Evolutionary conservation across 2,888 invertebrate species (phyloP).

Genomic region (Cartodere bifasciata): DNA sequence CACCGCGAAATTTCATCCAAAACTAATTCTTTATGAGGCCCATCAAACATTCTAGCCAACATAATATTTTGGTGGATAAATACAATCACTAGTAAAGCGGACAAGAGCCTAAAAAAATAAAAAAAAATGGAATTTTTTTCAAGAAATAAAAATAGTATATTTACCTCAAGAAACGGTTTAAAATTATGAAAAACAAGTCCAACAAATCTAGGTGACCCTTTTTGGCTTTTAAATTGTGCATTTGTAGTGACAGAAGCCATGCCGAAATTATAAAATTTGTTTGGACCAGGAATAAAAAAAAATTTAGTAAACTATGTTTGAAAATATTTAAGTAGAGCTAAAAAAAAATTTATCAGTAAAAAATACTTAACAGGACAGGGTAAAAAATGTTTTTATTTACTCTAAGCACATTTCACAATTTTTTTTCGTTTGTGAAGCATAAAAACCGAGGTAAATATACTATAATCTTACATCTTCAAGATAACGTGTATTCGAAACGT

Average conservation of each 20-base stretch:
- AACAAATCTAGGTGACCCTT: slow-evolving; percentile 7
- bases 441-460: neutral
- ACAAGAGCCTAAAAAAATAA: no score
- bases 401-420: no score
- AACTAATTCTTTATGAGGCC: no score
- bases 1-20: no score
- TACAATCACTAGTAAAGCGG: no score
- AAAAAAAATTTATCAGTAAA: slow-evolving; percentile 4
- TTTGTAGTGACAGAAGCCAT: slow-evolving; percentile 9
- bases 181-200: slow-evolving; percentile 4
- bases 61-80: no score
- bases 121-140: no score
- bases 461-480: slow-evolving; percentile 8
- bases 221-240: slow-evolving; percentile 7
- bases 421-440: neutral
- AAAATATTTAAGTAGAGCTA: slow-evolving; percentile 7
- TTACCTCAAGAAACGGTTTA: slow-evolving; percentile 12
- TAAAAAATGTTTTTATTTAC: no score
- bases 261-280: slow-evolving; percentile 10
- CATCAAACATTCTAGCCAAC: no score
- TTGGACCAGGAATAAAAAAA: slow-evolving; percentile 10
- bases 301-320: slow-evolving; percentile 5
- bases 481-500: slow-evolving; percentile 7
- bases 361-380: no score
- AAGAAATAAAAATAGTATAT: no score